These are phyloP conservation scores for Centropus unirufus DNA, from an alignment of 2,113 vertebrate genomes.

Conservation along the genomic window DNA sequence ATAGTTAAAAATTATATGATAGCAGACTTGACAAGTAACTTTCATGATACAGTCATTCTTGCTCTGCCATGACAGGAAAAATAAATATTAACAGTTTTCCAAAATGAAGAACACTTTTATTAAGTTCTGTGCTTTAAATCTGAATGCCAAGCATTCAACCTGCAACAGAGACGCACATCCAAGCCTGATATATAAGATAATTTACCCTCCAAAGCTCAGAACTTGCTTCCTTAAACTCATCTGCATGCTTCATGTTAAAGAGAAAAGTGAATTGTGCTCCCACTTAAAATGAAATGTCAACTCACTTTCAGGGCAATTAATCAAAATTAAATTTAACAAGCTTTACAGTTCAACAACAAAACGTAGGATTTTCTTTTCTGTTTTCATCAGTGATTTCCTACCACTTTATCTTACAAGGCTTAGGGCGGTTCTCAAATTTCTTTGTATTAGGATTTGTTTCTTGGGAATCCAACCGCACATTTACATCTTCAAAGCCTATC, in stretches of 20 bases:
- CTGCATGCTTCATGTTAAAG: background rate
- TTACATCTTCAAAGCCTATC: background rate
- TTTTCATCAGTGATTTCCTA: background rate
- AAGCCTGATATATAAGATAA: background rate
- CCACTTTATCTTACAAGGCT: background rate
- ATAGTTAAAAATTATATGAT: background rate
- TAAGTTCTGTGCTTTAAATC: background rate
- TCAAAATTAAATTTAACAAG: slow-evolving; percentile 22
- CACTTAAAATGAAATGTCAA: slow-evolving; percentile 42
- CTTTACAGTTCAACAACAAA: background rate
- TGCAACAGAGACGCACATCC: background rate
- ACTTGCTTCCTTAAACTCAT: slow-evolving; percentile 13
- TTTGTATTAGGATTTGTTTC: background rate
- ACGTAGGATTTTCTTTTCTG: background rate
- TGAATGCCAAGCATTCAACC: background rate
- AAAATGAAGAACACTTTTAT: background rate
- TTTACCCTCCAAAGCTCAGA: background rate
- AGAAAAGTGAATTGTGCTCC: background rate
- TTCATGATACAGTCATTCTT: background rate
- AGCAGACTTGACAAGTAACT: background rate
- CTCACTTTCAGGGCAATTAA: slow-evolving; percentile 2
- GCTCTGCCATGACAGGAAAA: background rate
- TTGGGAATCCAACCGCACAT: background rate
- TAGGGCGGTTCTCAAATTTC: background rate
- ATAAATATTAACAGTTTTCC: background rate